These are phyloP conservation scores for Melanocharis versteri DNA, from an alignment of 2,113 vertebrate species.

Conservation along the genomic window DNA sequence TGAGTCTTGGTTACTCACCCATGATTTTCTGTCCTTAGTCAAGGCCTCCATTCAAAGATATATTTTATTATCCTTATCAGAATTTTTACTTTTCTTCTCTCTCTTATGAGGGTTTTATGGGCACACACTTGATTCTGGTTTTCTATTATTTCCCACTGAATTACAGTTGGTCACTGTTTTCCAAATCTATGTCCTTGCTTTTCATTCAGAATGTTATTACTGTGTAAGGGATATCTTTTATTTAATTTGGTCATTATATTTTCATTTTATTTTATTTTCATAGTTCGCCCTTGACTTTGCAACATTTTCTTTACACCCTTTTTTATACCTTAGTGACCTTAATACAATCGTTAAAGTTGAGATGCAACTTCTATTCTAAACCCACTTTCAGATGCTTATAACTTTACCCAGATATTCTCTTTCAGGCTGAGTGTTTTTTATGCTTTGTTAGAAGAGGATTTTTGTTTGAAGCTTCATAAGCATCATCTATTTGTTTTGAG, in stretches of 20 bases:
- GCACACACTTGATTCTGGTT: neutral
- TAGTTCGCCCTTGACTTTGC: neutral
- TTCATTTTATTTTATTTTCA: conserved; percentile 46
- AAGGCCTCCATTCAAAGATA: neutral
- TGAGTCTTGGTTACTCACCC: neutral
- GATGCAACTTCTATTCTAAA: neutral
- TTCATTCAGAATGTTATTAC: neutral
- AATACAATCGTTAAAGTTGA: neutral
- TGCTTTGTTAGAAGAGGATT: conserved; percentile 5
- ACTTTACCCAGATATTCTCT: neutral
- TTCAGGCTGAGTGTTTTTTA: neutral
- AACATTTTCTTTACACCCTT: neutral
- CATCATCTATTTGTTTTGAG: conserved; percentile 30
- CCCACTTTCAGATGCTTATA: neutral
- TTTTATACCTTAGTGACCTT: neutral
- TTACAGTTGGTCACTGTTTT: neutral
- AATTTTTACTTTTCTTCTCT: neutral
- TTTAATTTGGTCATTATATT: conserved; percentile 13
- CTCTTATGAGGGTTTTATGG: neutral
- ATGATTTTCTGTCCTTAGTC: neutral
- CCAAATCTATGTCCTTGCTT: neutral
- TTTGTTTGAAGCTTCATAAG: conserved; percentile 43
- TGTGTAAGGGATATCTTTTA: neutral
- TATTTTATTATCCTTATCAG: neutral
- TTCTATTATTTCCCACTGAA: neutral